Conservation (phyloP, 2,113 vertebrate genomes). For the Tragelaphus imberbis region DNA sequence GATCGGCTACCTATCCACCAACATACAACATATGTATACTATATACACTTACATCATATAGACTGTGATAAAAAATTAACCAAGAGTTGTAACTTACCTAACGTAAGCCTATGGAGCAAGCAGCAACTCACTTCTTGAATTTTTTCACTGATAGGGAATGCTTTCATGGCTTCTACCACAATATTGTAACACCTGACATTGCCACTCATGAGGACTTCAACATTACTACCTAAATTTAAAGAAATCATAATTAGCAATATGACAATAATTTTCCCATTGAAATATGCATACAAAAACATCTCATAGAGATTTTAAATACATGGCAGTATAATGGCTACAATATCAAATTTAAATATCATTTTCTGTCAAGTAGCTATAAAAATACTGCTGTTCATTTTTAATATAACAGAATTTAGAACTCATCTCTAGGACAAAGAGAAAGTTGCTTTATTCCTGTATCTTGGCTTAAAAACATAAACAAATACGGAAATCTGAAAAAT, state of each 20-base stretch:
- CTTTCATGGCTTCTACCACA: conserved; percentile 85
- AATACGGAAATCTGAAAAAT: not conserved
- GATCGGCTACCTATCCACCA: not conserved
- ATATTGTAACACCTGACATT: conserved; percentile 91
- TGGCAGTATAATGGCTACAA: not conserved
- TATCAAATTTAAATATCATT: not conserved
- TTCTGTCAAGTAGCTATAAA: not conserved
- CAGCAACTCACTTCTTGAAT: conserved; percentile 93
- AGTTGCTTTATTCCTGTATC: not conserved
- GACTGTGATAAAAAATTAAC: not conserved
- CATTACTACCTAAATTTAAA: conserved; percentile 87
- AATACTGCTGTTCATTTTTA: not conserved
- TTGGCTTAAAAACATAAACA: not conserved
- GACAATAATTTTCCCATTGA: not conserved
- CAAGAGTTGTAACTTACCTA: conserved; percentile 83
- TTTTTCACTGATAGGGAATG: conserved; percentile 83
- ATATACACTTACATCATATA: not conserved
- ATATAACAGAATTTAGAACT: not conserved
- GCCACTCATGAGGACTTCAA: conserved; percentile 96
- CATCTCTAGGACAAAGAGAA: not conserved
- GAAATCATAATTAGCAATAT: conserved; percentile 41
- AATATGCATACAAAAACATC: not conserved
- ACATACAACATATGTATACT: not conserved
- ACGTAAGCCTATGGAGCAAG: conserved; percentile 88
- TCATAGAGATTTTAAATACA: not conserved